Base-by-base conservation (phyloP, 64 coral and sea anemone genomes). In the Stichodactyla helianthus region DNA sequence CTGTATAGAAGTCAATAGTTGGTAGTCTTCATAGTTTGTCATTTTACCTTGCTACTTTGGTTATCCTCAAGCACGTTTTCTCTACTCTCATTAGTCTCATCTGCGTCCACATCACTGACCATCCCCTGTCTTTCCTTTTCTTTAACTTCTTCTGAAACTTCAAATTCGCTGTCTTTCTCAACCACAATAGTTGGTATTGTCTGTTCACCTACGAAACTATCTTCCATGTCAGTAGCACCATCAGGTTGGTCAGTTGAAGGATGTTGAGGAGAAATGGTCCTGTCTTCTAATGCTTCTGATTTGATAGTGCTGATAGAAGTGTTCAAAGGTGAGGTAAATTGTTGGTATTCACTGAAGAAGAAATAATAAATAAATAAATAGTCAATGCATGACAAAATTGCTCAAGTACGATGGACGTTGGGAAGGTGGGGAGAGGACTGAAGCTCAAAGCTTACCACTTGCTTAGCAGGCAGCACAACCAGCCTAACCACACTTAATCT, bases 261-360 rank as follows among this genome's bases (percentile, higher is more conserved):
- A 44, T 84, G 54, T 15, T 16, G 27, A 58, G 83, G 83, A 22
- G 83, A 27, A 7, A 84, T 22, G 0, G 83, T 84, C 10, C 10
- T 84, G 31, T 84, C 35, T 27, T 84, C 83, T 61, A 23, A 84
- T 26, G 17, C 17, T 14, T 84, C 83, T 18, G 83, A 84, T 62
- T 54, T 84, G n/a, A 63, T 84, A 20, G 83, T 57, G n/a, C 51
- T 61, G 6, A 62, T 8, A 20, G 83, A 58, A 2, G 68, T 54
- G 10, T 63, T 28, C 9, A 20, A 27, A n/a, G 83, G 83, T 12
- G 83, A 84, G 10, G 19, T 20, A 25, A 63, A 58, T 23, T 55
- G 83, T 7, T 84, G 83, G 25, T 53, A 27, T 16, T 84, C 83
- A 58, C 83, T 84, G 25, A 44, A 60, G 35, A 0, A 35, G 11